phyloP scores from a whole-genome alignment of 2,797 vertebrate genomes.

The Cyprinodon diabolis region DNA sequence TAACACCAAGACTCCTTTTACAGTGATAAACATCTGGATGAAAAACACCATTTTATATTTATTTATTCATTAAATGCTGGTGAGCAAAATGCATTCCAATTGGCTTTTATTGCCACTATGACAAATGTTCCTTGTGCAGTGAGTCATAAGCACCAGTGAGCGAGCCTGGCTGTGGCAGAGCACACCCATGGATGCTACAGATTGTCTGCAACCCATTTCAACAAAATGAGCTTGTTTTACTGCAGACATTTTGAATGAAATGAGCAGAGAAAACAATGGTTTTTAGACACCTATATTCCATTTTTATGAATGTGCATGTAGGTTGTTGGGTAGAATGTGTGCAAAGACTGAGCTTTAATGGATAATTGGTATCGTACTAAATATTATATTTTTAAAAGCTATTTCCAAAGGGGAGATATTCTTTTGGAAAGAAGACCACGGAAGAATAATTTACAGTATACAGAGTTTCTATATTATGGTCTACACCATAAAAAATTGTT shows the following conservation, averaged over 20 bases:
- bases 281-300: background rate
- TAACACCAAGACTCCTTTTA: background rate
- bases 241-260: background rate
- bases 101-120: background rate
- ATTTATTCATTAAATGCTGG: background rate
- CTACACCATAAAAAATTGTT: background rate
- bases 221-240: background rate
- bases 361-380: background rate
- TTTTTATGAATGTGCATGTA: background rate
- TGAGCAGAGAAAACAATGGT: background rate
- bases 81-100: background rate
- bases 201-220: background rate
- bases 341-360: too few relatives aligned
- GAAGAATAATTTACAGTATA: background rate
- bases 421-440: background rate
- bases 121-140: background rate
- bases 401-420: background rate
- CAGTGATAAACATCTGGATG: background rate
- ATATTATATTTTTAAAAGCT: too few relatives aligned
- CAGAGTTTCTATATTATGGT: background rate
- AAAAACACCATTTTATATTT: background rate
- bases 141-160: conserved; percentile 1
- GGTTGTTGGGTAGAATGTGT: background rate
- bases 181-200: background rate
- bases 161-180: background rate